Percentiles rank a stretch among this genome's conserved stretches.
Evolutionary conservation across 2,888 invertebrate species (phyloP).

Genomic region (Exocentrus adspersus): DNA sequence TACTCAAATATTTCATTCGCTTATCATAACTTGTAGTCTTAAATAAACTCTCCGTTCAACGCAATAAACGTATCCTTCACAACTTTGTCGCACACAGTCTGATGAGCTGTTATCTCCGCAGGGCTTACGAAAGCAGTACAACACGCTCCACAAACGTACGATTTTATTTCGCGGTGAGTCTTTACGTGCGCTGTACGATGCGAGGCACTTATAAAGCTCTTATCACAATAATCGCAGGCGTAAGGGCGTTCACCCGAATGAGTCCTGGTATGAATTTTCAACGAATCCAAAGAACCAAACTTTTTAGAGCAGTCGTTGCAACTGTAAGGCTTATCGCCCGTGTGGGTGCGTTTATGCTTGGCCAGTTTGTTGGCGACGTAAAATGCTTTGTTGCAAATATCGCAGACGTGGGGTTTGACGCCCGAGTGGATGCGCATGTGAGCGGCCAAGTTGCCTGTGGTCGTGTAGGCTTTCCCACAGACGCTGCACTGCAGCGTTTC

Average conservation of each 20-base stretch:
- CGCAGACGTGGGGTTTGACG: constrained; percentile 50
- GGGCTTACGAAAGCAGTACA: constrained; percentile 30
- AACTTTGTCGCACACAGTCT: background rate
- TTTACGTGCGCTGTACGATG: constrained; percentile 20
- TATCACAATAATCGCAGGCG: constrained; percentile 19
- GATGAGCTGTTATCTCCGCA: constrained; percentile 28
- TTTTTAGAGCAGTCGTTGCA: constrained; percentile 43
- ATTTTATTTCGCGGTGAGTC: constrained; percentile 27
- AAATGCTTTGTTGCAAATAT: constrained; percentile 51
- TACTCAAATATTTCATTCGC: no score
- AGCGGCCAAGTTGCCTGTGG: constrained; percentile 47
- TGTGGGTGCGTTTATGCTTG: constrained; percentile 56
- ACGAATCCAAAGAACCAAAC: constrained; percentile 48
- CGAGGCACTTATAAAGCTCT: constrained; percentile 9
- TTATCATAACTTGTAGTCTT: background rate
- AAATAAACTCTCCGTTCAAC: constrained; percentile 4
- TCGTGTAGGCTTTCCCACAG: constrained; percentile 49
- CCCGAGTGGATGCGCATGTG: constrained; percentile 55
- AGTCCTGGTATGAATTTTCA: constrained; percentile 44
- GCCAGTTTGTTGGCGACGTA: constrained; percentile 49
- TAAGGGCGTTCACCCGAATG: constrained; percentile 27
- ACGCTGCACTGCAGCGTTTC: constrained; percentile 50
- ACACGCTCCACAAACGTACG: constrained; percentile 33
- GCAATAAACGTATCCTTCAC: background rate
- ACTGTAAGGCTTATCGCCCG: constrained; percentile 35